phyloP scores from a whole-genome alignment of 2,113 vertebrate species.

The Leptobrachium leishanense region DNA sequence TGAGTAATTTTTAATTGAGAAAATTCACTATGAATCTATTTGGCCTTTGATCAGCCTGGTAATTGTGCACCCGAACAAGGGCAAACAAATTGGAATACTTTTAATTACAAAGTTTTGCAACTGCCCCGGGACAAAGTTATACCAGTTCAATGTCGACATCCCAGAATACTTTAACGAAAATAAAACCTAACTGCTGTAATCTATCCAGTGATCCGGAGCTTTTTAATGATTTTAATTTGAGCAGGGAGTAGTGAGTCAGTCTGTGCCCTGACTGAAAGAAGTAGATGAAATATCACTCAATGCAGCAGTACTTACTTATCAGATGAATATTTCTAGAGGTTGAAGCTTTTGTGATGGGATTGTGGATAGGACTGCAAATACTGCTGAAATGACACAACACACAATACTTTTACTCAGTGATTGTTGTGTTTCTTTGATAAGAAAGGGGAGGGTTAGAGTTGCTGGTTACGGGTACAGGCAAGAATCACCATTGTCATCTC shows the following conservation, averaged over 20 bases:
- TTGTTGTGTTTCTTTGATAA: too few relatives aligned
- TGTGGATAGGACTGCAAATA: too few relatives aligned
- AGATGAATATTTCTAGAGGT: not conserved
- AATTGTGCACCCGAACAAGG: not conserved
- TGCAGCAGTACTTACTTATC: not conserved
- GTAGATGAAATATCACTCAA: constrained; percentile 11
- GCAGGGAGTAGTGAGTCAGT: constrained; percentile 7
- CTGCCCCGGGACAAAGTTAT: constrained; percentile 3
- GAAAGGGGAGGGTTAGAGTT: too few relatives aligned
- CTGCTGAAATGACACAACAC: too few relatives aligned
- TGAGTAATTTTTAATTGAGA: too few relatives aligned
- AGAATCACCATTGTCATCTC: too few relatives aligned
- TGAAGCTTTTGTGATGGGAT: too few relatives aligned
- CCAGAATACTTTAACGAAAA: constrained; percentile 15
- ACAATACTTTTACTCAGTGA: too few relatives aligned
- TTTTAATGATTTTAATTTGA: constrained; percentile 15
- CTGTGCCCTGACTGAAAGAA: not conserved
- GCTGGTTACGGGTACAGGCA: too few relatives aligned
- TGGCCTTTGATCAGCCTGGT: too few relatives aligned
- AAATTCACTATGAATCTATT: too few relatives aligned
- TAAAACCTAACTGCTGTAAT: constrained; percentile 18
- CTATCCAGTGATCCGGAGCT: constrained; percentile 7
- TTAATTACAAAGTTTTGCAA: not conserved
- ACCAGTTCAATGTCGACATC: not conserved
- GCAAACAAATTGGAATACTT: not conserved